Evolutionary conservation across 2,113 vertebrate species (phyloP).

Genomic region (Periophthalmodon schlosseri): DNA sequence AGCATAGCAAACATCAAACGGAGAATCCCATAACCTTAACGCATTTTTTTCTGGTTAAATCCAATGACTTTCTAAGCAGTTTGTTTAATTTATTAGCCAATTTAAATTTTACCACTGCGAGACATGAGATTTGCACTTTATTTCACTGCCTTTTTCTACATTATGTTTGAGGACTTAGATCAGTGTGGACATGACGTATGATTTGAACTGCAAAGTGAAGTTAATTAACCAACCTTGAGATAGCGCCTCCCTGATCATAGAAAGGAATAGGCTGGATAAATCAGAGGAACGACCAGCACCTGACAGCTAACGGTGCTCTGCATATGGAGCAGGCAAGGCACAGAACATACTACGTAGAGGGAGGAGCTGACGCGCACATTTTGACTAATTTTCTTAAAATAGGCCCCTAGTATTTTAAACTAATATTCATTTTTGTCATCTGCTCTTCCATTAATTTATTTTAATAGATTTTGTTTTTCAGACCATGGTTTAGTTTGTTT

Average conservation of each 20-base stretch:
- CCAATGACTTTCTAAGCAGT: neutral
- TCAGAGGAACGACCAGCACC: conserved; percentile 28
- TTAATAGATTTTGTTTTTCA: too few species aligned
- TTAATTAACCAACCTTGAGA: conserved; percentile 6
- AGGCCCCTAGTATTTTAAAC: neutral
- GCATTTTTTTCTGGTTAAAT: neutral
- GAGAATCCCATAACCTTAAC: neutral
- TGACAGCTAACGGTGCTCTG: conserved; percentile 13
- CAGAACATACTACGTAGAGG: neutral
- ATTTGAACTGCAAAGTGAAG: neutral
- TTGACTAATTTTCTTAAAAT: neutral
- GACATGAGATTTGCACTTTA: neutral
- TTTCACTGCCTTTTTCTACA: neutral
- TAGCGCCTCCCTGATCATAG: conserved; percentile 6
- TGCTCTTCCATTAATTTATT: too few species aligned
- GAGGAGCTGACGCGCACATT: neutral
- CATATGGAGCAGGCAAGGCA: conserved; percentile 8
- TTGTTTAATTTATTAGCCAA: conserved; percentile 4
- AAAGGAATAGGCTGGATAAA: conserved; percentile 18
- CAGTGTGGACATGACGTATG: neutral
- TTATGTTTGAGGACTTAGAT: neutral
- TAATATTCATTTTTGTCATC: too few species aligned
- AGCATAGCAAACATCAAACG: neutral
- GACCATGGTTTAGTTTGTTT: too few species aligned
- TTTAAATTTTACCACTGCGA: neutral